These are phyloP conservation scores for Acanthosepion esculentum DNA, from an alignment of 2,888 invertebrate species.

Conservation along the genomic window DNA sequence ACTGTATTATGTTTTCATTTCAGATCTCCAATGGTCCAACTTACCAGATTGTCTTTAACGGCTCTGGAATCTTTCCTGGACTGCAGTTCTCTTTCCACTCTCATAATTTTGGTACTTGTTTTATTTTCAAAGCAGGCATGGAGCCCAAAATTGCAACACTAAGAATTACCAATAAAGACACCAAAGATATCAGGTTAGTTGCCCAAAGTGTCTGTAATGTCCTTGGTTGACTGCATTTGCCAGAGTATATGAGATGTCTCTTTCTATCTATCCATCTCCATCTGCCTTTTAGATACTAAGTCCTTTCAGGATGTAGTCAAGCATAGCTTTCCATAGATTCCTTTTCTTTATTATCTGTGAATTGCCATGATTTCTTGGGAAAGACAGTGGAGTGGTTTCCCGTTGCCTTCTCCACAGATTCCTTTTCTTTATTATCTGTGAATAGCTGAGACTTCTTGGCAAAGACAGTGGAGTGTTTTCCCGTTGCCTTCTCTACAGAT, in stretches of 20 bases:
- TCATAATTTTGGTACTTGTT: slow-evolving; percentile 82
- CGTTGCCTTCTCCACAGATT: no score
- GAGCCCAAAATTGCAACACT: slow-evolving; percentile 66
- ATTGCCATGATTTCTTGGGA: no score
- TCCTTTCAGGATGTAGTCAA: no score
- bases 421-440: no score
- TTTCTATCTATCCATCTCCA: no score
- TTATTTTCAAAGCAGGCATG: slow-evolving; percentile 76
- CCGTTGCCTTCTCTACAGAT: no score
- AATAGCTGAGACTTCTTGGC: no score
- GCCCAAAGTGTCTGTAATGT: neutral
- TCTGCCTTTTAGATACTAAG: no score
- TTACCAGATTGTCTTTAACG: slow-evolving; percentile 79
- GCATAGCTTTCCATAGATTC: no score
- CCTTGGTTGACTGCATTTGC: neutral
- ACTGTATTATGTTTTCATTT: slow-evolving; percentile 49
- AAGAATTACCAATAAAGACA: slow-evolving; percentile 72
- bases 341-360: no score
- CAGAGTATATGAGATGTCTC: neutral
- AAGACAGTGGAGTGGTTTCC: no score
- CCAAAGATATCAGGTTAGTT: slow-evolving; percentile 71
- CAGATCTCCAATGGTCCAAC: slow-evolving; percentile 83
- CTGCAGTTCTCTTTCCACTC: slow-evolving; percentile 80
- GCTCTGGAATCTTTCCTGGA: slow-evolving; percentile 78
- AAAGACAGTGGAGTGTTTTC: no score